phyloP scores from a whole-genome alignment of 2,797 vertebrate genomes.

The Notolabrus celidotus region DNA sequence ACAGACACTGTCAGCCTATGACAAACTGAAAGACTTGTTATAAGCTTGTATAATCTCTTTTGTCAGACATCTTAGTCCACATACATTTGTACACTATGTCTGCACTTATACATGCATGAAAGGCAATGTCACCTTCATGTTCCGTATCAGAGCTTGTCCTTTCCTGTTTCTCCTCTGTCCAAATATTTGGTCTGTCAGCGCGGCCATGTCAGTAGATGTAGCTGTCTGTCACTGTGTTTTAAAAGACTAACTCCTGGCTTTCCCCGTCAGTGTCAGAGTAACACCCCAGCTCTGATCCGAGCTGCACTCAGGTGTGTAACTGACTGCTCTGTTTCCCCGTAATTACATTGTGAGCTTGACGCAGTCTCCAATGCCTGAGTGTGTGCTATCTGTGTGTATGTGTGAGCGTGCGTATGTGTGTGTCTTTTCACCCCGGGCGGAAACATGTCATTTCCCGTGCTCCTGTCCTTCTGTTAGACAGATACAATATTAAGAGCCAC shows the following conservation, averaged over 20 bases:
- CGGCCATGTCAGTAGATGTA: slow-evolving; percentile 70
- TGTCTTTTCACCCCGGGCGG: slow-evolving; percentile 77
- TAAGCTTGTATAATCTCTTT: slow-evolving; percentile 16
- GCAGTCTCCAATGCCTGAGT: slow-evolving; percentile 64
- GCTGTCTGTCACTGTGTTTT: slow-evolving; percentile 77
- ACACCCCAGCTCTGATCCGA: slow-evolving; percentile 75
- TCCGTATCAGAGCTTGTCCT: slow-evolving; percentile 34
- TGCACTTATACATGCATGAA: slow-evolving; percentile 37
- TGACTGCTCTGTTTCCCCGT: slow-evolving; percentile 80
- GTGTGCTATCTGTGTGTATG: slow-evolving; percentile 36
- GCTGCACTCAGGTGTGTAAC: slow-evolving; percentile 81
- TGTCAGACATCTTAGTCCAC: slow-evolving; percentile 8
- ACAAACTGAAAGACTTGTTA: slow-evolving; percentile 1
- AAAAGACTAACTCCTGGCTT: slow-evolving; percentile 80
- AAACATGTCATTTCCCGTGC: slow-evolving; percentile 83
- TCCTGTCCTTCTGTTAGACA: slow-evolving; percentile 81
- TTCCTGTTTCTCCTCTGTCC: slow-evolving; percentile 53
- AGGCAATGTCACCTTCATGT: slow-evolving; percentile 36
- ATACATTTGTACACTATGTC: slow-evolving; percentile 17
- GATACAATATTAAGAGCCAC: slow-evolving; percentile 85
- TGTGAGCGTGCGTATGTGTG: slow-evolving; percentile 9
- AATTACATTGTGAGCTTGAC: slow-evolving; percentile 81
- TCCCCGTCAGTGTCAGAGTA: slow-evolving; percentile 74
- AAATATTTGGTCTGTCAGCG: slow-evolving; percentile 76
- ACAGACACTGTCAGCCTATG: not conserved